Conservation (phyloP, 2,888 invertebrate species). For the Gasteruption jaculator region DNA sequence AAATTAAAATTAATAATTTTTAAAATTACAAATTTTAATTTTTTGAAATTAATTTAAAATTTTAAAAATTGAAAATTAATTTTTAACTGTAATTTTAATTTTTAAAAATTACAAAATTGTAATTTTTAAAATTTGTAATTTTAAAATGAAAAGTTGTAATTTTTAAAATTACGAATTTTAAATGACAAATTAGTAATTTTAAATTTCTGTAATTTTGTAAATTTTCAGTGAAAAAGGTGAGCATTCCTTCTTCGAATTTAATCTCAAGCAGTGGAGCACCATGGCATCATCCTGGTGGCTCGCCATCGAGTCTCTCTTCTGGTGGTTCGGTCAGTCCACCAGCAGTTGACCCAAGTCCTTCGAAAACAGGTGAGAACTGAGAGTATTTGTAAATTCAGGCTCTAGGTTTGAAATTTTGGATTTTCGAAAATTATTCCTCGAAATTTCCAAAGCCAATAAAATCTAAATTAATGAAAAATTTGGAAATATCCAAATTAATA, state of each 20-base stretch:
- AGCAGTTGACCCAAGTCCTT: constrained; percentile 44
- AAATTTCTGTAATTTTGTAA: too few relatives aligned
- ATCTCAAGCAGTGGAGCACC: constrained; percentile 44
- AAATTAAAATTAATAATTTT: background rate
- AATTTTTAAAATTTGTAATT: too few relatives aligned
- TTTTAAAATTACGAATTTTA: background rate
- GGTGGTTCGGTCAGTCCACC: constrained; percentile 52
- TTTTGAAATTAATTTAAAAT: background rate
- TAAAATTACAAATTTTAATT: background rate
- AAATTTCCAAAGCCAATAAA: too few relatives aligned
- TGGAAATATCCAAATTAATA: too few relatives aligned
- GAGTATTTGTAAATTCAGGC: background rate
- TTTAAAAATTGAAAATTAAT: too few relatives aligned
- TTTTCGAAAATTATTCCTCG: too few relatives aligned
- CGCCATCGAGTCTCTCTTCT: constrained; percentile 64
- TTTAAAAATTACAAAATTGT: too few relatives aligned
- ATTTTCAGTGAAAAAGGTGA: constrained; percentile 62
- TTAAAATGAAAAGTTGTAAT: too few relatives aligned
- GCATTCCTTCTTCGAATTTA: constrained; percentile 61
- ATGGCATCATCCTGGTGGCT: constrained; percentile 59
- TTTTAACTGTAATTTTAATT: too few relatives aligned
- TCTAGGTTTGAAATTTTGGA: too few relatives aligned
- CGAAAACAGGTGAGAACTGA: constrained; percentile 33
- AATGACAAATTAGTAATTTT: too few relatives aligned
- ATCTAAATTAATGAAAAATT: too few relatives aligned